Base-by-base conservation (phyloP, 1,140 invertebrate species). In the Forficula auricularia region DNA sequence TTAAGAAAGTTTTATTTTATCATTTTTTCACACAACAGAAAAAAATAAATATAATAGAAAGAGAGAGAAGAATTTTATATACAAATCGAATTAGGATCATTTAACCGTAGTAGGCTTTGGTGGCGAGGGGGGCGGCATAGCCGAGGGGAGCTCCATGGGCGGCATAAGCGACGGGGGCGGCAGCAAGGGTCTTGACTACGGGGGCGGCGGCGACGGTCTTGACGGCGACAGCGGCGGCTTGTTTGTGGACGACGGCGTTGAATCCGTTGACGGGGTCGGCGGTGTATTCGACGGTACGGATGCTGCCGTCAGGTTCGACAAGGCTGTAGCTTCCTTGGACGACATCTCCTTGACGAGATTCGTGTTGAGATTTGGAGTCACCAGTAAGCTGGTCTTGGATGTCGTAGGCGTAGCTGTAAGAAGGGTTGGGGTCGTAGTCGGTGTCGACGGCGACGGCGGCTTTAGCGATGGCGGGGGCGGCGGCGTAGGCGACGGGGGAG, bases 241-340 rank as follows among this genome's bases (percentile, higher is more conserved):
- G 38, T n/a, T 46, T 27, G 36, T 51, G 47, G 2, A 50, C 47
- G 34, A 52, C 51, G 30, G 51, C 51, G 40, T 52, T 50, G 51
- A 54, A 57, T 22, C 55, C 55, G 34, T 54, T 53, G 39, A 52
- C 42, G 19, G 53, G 48, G 43, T 57, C 54, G 31, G 56, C 55
- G 40, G 52, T 53, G 52, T 58, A 54, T 27, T 46, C 43, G 45
- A 51, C 50, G 38, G 47, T 54, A 20, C 52, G 38, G 14, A 50
- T 40, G 38, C 44, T 50, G 38, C 52, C 52, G 43, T 53, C 52
- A n/a, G 52, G 52, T 38, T 53, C 50, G 16, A 44, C 27, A 22
- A 50, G 36, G 10, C 20, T 35, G 44, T 50, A 50, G 32, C 47
- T 46, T 14, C 49, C 49, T 30, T 46, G 40, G 38, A 50, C 49